Evolutionary conservation across 2,797 vertebrate species (phyloP), one percentile per base, ranked within the genome.

Genomic region (Diglossa cyanea): DNA sequence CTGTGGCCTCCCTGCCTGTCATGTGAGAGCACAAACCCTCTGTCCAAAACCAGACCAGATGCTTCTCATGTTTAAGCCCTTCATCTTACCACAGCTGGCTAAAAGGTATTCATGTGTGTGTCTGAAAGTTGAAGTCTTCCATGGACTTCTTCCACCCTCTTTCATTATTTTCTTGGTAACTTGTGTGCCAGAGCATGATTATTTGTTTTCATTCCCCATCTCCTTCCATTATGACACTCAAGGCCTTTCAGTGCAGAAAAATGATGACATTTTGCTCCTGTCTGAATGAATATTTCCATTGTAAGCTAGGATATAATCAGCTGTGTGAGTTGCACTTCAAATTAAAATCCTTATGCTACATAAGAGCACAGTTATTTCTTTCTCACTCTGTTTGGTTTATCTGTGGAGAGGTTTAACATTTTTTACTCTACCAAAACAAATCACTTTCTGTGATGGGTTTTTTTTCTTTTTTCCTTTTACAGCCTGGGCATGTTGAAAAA

Each of bases 391-490:
- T 72, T 77, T 58, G 26, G 26, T 67, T 82, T 66, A 68, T 95
- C 44, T 91, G 47, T 21, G 8, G 26, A 90, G 74, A 90, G 9
- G 7, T 90, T 94, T 65, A 89, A 77, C 28, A 48, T 70, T 79
- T 92, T 87, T 80, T 45, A 70, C 47, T 51, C 37, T 75, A 70
- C 63, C 89, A 67, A 85, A 96, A 74, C 31, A 87, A 96, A 95
- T 91, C 50, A 37, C 75, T 58, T 91, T 80, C 45, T 30, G 4
- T 42, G 44, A 28, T 2, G 3, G 24, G 31, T 66, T 60, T 72
- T 93, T 93, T 91, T 21, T 90, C 18, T 45, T 53, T 25, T 68
- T 21, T 1, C 14, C 39, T n/a, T 67, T 86, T 68, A 33, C 17
- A 61, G 23, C 37, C 40, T 37, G 20, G n/a, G 13, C 20, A 92